Conservation (phyloP, 1,140 invertebrate genomes). For the Drosophila murphyi region DNA sequence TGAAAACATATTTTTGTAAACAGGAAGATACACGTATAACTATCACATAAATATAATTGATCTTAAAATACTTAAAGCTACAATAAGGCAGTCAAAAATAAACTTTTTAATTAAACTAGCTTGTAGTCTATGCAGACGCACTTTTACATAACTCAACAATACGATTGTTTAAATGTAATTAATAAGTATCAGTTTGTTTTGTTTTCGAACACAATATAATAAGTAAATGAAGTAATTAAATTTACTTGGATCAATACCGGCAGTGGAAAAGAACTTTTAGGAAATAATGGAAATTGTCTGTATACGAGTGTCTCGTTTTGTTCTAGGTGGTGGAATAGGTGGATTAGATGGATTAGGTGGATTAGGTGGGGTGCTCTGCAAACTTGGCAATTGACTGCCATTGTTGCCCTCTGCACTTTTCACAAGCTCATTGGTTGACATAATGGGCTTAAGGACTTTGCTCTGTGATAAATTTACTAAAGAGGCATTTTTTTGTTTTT, state of each 20-base stretch:
- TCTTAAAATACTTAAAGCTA: slow-evolving; percentile 9
- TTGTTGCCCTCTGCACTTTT: slow-evolving; percentile 2
- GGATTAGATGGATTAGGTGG: slow-evolving; percentile 84
- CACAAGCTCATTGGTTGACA: slow-evolving; percentile 15
- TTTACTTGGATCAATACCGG: not conserved
- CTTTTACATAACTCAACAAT: not conserved
- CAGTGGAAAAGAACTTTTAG: slow-evolving; percentile 10
- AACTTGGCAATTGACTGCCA: slow-evolving; percentile 1
- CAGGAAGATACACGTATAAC: slow-evolving; percentile 1
- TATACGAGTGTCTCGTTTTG: slow-evolving; percentile 79
- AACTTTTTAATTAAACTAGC: slow-evolving; percentile 7
- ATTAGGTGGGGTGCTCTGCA: slow-evolving; percentile 74
- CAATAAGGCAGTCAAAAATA: slow-evolving; percentile 14
- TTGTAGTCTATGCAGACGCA: not conserved
- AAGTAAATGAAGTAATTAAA: slow-evolving; percentile 7
- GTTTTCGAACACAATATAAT: not conserved
- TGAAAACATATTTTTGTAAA: not conserved
- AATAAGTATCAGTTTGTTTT: not conserved
- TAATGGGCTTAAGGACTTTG: slow-evolving; percentile 19
- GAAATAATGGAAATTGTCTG: slow-evolving; percentile 40
- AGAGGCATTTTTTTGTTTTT: slow-evolving; percentile 12
- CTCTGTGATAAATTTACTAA: slow-evolving; percentile 1
- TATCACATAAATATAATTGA: slow-evolving; percentile 19
- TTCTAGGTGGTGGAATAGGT: slow-evolving; percentile 85
- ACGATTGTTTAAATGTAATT: not conserved